Evolutionary conservation across 1,140 invertebrate genomes (phyloP), one percentile per base, ranked within the genome.

Genomic region (Homalodisca vitripennis): DNA sequence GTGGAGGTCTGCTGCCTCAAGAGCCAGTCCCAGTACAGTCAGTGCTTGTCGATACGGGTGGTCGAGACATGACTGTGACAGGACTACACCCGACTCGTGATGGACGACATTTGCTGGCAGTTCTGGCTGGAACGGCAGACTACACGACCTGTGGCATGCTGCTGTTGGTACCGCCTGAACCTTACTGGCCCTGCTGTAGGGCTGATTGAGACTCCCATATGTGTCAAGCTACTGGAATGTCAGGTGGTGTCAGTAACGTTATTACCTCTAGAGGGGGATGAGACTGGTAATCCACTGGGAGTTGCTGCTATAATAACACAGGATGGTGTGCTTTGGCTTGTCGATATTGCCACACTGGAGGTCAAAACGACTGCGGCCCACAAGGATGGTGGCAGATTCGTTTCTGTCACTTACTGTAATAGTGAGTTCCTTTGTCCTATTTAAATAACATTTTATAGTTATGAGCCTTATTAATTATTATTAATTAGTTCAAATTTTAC

Each of bases 371-470:
- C 87, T 66, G 87, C 88, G 13, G 83, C 83, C 2, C 68, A 65
- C 73, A 81, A 88, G 32, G 86, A 88, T 0, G 83, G 84, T n/a
- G 83, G 85, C 32, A 87, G 86, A 74, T 92, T 92, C 74, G 84
- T 89, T 14, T 89, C 90, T 0, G 88, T 88, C 20, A 86, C 86
- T 2, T 93, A 91, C 78, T 93, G 91, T 75, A 89, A 87, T 22
- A 90, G 89, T 80, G 79, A 83, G 83, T 80, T 66, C 53, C 32
- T 70, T 48, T 53, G 68, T n/a, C 71, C 65, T 24, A 74, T 6
- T 29, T 69, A 22, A 22, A 3, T 53, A 12, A 22, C 46, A 67
- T 47, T n/a, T n/a, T n/a, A n/a, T n/a, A n/a, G n/a, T n/a, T n/a
- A n/a, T n/a, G n/a, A n/a, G n/a, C n/a, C n/a, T n/a, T n/a, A n/a